A percentile compares a stretch with the other conserved stretches of the same genome.
These are phyloP conservation scores for Papilio polytes DNA, from an alignment of 1,140 invertebrate genomes.

Conservation along the genomic window DNA sequence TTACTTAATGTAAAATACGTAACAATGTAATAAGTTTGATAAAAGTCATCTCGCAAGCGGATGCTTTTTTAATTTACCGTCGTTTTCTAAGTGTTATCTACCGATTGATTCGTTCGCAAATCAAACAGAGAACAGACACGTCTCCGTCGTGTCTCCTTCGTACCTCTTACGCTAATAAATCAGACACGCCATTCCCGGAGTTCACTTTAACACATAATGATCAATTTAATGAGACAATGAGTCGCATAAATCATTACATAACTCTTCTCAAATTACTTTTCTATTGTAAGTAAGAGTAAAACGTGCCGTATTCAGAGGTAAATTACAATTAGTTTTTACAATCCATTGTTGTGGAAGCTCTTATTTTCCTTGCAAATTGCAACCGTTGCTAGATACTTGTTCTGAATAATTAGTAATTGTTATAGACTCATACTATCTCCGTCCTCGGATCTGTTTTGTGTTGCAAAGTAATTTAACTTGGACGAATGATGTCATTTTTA, in stretches of 20 bases:
- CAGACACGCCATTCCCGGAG: conserved; percentile 6
- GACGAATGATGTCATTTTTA: neutral
- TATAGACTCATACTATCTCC: neutral
- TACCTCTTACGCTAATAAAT: conserved; percentile 2
- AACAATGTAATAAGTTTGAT: neutral
- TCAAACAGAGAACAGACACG: neutral
- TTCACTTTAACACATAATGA: conserved; percentile 30
- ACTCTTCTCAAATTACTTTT: conserved; percentile 47
- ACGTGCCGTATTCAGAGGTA: conserved; percentile 41
- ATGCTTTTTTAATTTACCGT: conserved; percentile 4
- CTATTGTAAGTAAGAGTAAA: conserved; percentile 46
- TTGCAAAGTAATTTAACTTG: neutral
- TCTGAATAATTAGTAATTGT: conserved; percentile 35
- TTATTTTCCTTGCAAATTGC: conserved; percentile 34
- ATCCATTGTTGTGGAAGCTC: conserved; percentile 48
- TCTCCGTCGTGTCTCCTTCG: neutral
- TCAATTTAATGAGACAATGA: conserved; percentile 38
- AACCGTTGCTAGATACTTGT: neutral
- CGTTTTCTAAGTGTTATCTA: neutral
- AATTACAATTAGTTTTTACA: conserved; percentile 50
- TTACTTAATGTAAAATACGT: neutral
- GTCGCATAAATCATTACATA: conserved; percentile 43
- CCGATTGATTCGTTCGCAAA: neutral
- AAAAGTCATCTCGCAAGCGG: neutral
- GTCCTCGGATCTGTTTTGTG: conserved; percentile 7